These are phyloP conservation scores for Aethes cnicana DNA, from an alignment of 2,888 invertebrate species.

Conservation along the genomic window DNA sequence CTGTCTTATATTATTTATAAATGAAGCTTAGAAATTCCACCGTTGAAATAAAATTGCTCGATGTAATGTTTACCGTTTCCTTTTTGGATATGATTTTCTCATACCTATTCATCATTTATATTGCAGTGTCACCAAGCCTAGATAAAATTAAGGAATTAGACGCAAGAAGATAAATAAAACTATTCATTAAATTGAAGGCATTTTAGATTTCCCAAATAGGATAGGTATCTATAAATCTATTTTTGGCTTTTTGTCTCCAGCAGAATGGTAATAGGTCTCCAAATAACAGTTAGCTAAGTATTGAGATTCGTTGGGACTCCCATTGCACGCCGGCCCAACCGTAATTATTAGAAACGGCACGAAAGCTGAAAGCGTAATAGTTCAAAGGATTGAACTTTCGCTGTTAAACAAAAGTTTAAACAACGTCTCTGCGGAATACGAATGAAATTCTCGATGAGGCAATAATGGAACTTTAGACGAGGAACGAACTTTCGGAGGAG, in stretches of 20 bases:
- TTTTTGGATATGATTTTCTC: no score
- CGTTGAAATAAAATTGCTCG: neutral
- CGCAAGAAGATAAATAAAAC: no score
- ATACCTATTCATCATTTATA: no score
- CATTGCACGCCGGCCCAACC: conserved; percentile 5
- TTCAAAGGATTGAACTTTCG: conserved; percentile 23
- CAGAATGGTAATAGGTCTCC: no score
- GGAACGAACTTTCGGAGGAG: conserved; percentile 13
- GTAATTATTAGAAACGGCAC: conserved; percentile 15
- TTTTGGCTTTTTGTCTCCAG: no score
- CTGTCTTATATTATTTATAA: conserved; percentile 17
- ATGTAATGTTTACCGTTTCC: neutral
- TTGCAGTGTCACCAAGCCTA: no score
- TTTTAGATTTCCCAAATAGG: no score
- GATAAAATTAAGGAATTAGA: no score
- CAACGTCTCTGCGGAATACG: conserved; percentile 9
- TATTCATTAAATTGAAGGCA: neutral
- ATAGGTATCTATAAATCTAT: no score
- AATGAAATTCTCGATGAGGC: conserved; percentile 18
- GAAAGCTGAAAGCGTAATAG: conserved; percentile 9
- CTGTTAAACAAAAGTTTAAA: conserved; percentile 22
- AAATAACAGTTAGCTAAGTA: no score
- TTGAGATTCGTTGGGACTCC: no score
- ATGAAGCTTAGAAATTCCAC: conserved; percentile 4
- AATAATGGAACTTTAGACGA: conserved; percentile 23